Evolutionary conservation across 2,113 vertebrate genomes (phyloP), one percentile per base, ranked within the genome.

Genomic region (Sylvicapra grimmia): DNA sequence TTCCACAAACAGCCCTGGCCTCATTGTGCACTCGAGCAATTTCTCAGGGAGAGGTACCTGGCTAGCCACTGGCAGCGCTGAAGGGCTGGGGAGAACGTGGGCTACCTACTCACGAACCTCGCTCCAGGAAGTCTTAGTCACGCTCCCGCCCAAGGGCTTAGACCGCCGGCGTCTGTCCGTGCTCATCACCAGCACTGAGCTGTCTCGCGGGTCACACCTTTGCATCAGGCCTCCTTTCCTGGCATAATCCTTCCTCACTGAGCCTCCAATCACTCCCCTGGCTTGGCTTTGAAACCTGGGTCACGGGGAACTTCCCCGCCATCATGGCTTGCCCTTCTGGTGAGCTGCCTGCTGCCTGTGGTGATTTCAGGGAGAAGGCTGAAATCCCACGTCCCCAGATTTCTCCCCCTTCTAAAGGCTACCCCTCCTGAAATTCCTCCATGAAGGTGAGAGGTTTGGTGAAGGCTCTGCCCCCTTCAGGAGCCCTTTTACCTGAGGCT

Each of bases 101-200:
- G 29, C 56, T 7, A 4, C 25, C n/a, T 44, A 5, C 75, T 54
- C 47, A 77, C 19, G n/a, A 33, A 49, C 12, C 59, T 14, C 2
- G 13, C 53, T 77, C 47, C 3, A 4, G 4, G 2, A 65, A 88
- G 23, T 16, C 53, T 47, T 13, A 85, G 85, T 31, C 33, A 2
- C 2, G 2, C 51, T 14, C 23, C 8, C 44, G 29, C 15, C 25
- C 16, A 31, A 75, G 86, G 63, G 27, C 3, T 0, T 0, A 54
- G 58, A 5, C 36, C 5, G 0, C 65, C 68, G 6, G 25, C 11
- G 8, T 33, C 27, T 8, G 25, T 19, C 40, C 1, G 2, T 0
- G 8, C 56, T 5, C 7, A 3, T 56, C 23, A 3, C 92, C 80
- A 58, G 44, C 8, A 8, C 80, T 29, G 40, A 65, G 68, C 47